phyloP scores from a whole-genome alignment of 2,888 invertebrate species.

The Pterostichus madidus region DNA sequence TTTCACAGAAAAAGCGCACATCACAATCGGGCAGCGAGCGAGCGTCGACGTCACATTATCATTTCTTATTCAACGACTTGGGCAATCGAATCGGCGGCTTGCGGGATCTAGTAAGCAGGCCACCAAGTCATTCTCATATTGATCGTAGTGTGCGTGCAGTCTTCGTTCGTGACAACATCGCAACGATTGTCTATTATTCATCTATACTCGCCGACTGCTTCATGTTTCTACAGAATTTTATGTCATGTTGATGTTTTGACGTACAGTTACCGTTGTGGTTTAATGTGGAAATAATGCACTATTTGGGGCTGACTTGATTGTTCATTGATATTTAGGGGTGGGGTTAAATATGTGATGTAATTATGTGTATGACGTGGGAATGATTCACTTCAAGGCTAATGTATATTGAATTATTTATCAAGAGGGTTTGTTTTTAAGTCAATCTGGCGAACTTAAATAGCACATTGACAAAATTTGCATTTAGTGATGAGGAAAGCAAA shows the following conservation, averaged over 20 bases:
- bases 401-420: slow-evolving; percentile 17
- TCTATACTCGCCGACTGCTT: slow-evolving; percentile 19
- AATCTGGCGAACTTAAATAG: background rate
- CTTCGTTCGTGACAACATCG: slow-evolving; percentile 30
- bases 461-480: too few species aligned
- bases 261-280: slow-evolving; percentile 16
- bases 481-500: too few species aligned
- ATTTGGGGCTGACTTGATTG: background rate
- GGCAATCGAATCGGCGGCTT: slow-evolving; percentile 36
- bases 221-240: slow-evolving; percentile 37
- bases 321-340: slow-evolving; percentile 29
- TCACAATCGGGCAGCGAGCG: background rate
- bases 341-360: slow-evolving; percentile 19
- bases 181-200: slow-evolving; percentile 53
- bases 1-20: slow-evolving; percentile 51
- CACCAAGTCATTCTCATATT: slow-evolving; percentile 43
- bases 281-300: slow-evolving; percentile 43
- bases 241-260: slow-evolving; percentile 47
- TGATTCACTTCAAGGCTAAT: slow-evolving; percentile 4
- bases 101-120: slow-evolving; percentile 55
- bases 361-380: slow-evolving; percentile 14
- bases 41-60: slow-evolving; percentile 43
- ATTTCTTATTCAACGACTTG: slow-evolving; percentile 47
- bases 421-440: background rate
- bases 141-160: slow-evolving; percentile 50